Base-by-base conservation (phyloP, 2,113 vertebrate species). In the Myotis lucifugus region DNA sequence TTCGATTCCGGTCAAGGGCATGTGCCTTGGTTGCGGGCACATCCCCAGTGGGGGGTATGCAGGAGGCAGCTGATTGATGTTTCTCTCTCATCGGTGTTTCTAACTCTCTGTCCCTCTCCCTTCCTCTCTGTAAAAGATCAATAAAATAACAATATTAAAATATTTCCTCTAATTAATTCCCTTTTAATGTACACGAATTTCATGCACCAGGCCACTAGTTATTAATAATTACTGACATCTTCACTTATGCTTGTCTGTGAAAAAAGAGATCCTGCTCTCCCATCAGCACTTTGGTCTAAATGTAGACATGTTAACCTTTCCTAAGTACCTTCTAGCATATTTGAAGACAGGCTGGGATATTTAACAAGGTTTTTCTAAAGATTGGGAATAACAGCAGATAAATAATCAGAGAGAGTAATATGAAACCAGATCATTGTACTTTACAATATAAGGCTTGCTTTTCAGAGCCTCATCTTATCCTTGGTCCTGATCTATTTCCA, bases 361-460 rank as follows among this genome's bases (percentile, higher is more conserved):
- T 91, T 59, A 85, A 42, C 15, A 83, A 95, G 67, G 74, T 34
- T 89, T 6, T 73, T 91, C 50, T 82, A 73, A 89, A 92, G 82
- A 50, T 66, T 70, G 34, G 34, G 72, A 81, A 59, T 48, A 91
- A 89, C 25, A 64, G 27, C 64, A 95, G 88, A 81, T 82, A 72
- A 91, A 88, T 42, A 83, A 94, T 76, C 61, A 83, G 34, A 54
- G 48, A 82, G 67, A 88, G 78, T 40, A 37, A 79, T 50, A 52
- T 8, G 27, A 93, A 96, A 66, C 27, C 27, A 56, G 69, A 64
- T 64, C 66, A 46, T 77, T 59, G 19, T 66, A 27, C 21, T 72
- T 89, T 73, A 59, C 0, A 83, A 48, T 25, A 21, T 61, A 82
- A 78, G 25, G 48, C 56, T 94, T 73, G 42, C 42, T 86, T 93